Conservation (phyloP, 2,888 invertebrate genomes). For the Noctua pronuba region DNA sequence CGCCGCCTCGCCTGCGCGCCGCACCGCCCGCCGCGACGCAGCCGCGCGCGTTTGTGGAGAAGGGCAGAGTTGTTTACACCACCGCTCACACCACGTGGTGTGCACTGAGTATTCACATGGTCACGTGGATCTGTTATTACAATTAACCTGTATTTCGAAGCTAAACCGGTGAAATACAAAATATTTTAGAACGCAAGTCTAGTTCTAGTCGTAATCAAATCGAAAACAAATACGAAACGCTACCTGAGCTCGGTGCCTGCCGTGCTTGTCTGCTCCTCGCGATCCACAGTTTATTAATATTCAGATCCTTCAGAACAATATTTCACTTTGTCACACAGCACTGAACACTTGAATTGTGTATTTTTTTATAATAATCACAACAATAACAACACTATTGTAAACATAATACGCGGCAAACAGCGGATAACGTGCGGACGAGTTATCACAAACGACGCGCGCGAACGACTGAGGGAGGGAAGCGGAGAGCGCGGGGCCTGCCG, state of each 20-base stretch:
- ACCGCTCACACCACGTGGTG: constrained; percentile 86
- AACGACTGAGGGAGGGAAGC: constrained; percentile 79
- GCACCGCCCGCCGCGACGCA: constrained; percentile 40
- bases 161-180: constrained; percentile 68
- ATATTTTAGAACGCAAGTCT: constrained; percentile 72
- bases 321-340: constrained; percentile 78
- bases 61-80: constrained; percentile 85
- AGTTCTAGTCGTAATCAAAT: constrained; percentile 79
- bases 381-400: constrained; percentile 86
- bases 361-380: constrained; percentile 75
- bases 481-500: constrained; percentile 76
- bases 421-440: constrained; percentile 76
- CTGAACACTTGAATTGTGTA: constrained; percentile 79
- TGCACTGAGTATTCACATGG: constrained; percentile 75
- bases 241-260: constrained; percentile 88
- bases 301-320: constrained; percentile 67
- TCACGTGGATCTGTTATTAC: constrained; percentile 84
- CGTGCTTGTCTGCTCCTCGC: constrained; percentile 82
- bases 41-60: constrained; percentile 70
- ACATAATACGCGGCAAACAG: constrained; percentile 84
- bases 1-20: constrained; percentile 32
- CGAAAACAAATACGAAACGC: constrained; percentile 84
- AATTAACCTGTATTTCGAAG: constrained; percentile 73
- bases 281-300: constrained; percentile 77
- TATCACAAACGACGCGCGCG: constrained; percentile 84